Percentiles rank a stretch among this genome's conserved stretches.
These are phyloP conservation scores for Lasioglossum morio DNA, from an alignment of 2,888 invertebrate genomes.

Conservation along the genomic window DNA sequence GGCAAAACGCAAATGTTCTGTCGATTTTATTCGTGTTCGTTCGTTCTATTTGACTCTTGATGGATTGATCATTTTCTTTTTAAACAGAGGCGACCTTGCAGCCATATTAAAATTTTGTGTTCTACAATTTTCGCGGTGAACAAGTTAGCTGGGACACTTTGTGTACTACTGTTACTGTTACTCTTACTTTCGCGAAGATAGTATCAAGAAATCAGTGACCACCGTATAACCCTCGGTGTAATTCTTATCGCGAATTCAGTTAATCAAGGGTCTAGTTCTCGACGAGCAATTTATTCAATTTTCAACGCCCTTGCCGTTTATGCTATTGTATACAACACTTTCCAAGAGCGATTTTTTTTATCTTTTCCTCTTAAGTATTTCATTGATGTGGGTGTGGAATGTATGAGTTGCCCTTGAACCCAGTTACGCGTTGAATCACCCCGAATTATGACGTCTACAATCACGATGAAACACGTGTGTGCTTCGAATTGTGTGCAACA, in stretches of 20 bases:
- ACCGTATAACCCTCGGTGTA: background rate
- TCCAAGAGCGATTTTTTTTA: background rate
- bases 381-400: slow-evolving; percentile 5
- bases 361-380: slow-evolving; percentile 33
- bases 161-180: background rate
- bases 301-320: background rate
- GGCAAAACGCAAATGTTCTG: background rate
- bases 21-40: background rate
- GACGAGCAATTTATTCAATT: background rate
- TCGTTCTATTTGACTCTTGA: background rate
- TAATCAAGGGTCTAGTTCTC: background rate
- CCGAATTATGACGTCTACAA: slow-evolving; percentile 39
- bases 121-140: too few species aligned
- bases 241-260: background rate
- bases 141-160: too few species aligned
- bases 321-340: background rate
- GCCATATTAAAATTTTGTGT: too few species aligned
- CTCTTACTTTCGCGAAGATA: background rate
- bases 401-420: slow-evolving; percentile 54
- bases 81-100: background rate
- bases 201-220: background rate
- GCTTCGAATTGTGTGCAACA: background rate
- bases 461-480: background rate
- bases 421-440: slow-evolving; percentile 46
- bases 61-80: background rate